Evolutionary conservation across 2,797 vertebrate genomes (phyloP).

Genomic region (Spinibarbus caldwelli): DNA sequence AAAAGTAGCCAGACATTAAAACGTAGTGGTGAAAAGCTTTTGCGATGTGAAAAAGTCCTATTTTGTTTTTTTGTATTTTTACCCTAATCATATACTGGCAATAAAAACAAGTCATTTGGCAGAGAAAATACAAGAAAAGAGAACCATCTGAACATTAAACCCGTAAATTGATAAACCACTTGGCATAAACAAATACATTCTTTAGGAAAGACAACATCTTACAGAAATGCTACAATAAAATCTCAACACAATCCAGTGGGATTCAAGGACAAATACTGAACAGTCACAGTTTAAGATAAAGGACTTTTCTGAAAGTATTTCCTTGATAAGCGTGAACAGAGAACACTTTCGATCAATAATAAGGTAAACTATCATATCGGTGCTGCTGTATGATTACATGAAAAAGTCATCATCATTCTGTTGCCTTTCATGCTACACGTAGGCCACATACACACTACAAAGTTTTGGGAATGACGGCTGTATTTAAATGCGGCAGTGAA

Average conservation of each 20-base stretch:
- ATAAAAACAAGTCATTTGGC: conserved; percentile 13
- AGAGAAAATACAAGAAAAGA: conserved; percentile 32
- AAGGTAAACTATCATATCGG: conserved; percentile 25
- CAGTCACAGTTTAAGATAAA: conserved; percentile 74
- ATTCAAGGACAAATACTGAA: conserved; percentile 76
- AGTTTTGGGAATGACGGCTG: neutral
- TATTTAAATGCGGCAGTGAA: neutral
- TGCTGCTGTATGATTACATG: neutral
- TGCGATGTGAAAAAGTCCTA: conserved; percentile 23
- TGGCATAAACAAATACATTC: conserved; percentile 74
- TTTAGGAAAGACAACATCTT: conserved; percentile 74
- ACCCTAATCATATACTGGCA: neutral
- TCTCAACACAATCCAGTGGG: conserved; percentile 77
- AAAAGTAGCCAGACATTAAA: conserved; percentile 20
- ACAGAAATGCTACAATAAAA: conserved; percentile 76
- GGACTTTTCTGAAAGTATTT: conserved; percentile 31
- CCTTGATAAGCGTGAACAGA: conserved; percentile 27
- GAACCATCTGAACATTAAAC: conserved; percentile 48
- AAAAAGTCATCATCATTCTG: conserved; percentile 16
- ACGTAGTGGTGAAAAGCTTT: conserved; percentile 31
- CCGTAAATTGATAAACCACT: conserved; percentile 51
- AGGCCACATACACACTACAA: conserved; percentile 24
- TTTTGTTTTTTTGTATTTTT: neutral
- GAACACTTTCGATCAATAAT: conserved; percentile 4
- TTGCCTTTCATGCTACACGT: conserved; percentile 14